A percentile compares a stretch with the other conserved stretches of the same genome.
phyloP scores from a whole-genome alignment of 2,888 invertebrate species.

The Melanophora roralis region DNA sequence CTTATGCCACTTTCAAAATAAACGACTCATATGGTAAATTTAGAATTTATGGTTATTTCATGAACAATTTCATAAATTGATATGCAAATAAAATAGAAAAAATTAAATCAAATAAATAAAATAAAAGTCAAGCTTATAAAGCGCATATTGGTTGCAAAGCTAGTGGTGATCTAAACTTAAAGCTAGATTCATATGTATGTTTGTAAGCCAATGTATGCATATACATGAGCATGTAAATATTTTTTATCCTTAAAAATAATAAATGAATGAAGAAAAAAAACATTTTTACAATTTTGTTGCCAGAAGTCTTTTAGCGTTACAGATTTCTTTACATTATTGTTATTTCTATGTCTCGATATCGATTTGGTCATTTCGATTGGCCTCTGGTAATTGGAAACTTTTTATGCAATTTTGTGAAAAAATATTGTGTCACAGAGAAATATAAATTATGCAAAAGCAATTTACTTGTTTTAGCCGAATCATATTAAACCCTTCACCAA shows the following conservation, averaged over 20 bases:
- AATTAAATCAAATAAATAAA: not conserved
- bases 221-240: slow-evolving; percentile 28
- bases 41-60: slow-evolving; percentile 70
- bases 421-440: slow-evolving; percentile 52
- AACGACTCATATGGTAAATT: slow-evolving; percentile 55
- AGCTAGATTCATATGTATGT: no score
- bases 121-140: slow-evolving; percentile 13
- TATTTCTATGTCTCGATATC: not conserved
- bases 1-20: no score
- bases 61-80: slow-evolving; percentile 70
- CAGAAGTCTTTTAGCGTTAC: slow-evolving; percentile 33
- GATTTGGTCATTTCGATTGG: slow-evolving; percentile 42
- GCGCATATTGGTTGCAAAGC: slow-evolving; percentile 10
- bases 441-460: not conserved
- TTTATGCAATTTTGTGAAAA: slow-evolving; percentile 52
- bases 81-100: slow-evolving; percentile 38
- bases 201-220: slow-evolving; percentile 3
- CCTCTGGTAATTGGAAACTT: slow-evolving; percentile 49
- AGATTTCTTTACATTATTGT: slow-evolving; percentile 18
- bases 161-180: not conserved
- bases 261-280: no score
- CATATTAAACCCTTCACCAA: no score
- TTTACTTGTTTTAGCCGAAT: no score
- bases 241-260: not conserved
- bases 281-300: slow-evolving; percentile 20